Percentiles rank a stretch among this genome's conserved stretches.
Conservation (phyloP, 2,888 invertebrate species). For the Metalampra italica region DNA sequence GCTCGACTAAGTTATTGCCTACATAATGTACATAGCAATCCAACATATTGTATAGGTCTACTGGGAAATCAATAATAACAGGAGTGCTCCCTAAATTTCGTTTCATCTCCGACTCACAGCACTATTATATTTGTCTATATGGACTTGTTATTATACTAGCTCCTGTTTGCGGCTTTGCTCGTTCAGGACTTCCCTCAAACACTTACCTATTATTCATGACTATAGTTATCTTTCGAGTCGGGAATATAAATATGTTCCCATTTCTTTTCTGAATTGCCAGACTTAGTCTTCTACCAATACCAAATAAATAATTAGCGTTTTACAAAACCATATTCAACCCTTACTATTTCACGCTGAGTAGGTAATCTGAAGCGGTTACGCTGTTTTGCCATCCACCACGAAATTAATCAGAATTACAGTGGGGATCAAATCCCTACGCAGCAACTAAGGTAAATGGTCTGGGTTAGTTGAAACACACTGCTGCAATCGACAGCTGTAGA, state of each 20-base stretch:
- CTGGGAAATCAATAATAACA: conserved; percentile 37
- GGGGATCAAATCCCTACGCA: conserved; percentile 6
- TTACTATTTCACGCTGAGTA: neutral
- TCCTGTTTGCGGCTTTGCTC: neutral
- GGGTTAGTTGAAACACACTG: neutral
- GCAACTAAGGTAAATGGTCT: conserved; percentile 10
- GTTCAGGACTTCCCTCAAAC: neutral
- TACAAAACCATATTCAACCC: too few relatives aligned
- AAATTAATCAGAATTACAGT: conserved; percentile 13
- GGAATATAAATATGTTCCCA: too few relatives aligned
- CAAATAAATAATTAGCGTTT: too few relatives aligned
- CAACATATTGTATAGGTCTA: conserved; percentile 20
- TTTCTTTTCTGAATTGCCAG: too few relatives aligned
- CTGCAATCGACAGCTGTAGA: neutral
- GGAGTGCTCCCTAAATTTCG: conserved; percentile 25
- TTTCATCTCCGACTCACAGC: conserved; percentile 11
- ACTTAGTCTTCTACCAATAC: too few relatives aligned
- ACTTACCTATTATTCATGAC: too few relatives aligned
- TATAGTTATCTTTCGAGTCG: too few relatives aligned
- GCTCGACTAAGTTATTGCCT: conserved; percentile 15
- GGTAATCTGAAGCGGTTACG: neutral
- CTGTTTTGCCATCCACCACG: conserved; percentile 1
- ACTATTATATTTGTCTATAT: conserved; percentile 1
- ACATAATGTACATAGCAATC: neutral
- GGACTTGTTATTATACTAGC: neutral